Evolutionary conservation across 2,888 invertebrate genomes (phyloP), one percentile per base, ranked within the genome.

Genomic region (Lasioglossum morio): DNA sequence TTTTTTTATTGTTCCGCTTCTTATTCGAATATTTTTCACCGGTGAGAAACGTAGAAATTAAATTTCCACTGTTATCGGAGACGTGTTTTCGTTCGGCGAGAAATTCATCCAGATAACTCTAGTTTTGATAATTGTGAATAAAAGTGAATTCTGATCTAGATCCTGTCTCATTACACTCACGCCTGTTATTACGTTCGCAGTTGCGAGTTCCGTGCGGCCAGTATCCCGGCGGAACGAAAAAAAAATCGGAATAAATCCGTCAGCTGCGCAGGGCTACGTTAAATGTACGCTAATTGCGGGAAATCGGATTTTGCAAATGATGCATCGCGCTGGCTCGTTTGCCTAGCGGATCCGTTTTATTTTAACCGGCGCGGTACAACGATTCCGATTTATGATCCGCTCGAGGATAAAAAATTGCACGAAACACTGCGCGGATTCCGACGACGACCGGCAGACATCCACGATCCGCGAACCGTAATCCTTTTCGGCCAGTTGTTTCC

Each of bases 401-500:
- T 4, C 30, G 37, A 40, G 19, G 60, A 12, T 23, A 23, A 19
- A 14, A 57, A 72, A 79, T 74, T 16, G 46, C 57, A n/a, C 30
- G 53, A 69, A 73, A 79, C 57, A 78, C 48, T 2, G 27, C 46
- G 30, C 72, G 5, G 30, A 27, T 69, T 66, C 34, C 37, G 66
- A 76, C 34, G 19, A 14, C 48, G 76, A 70, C 74, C 2, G 10
- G 8, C 77, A 57, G 78, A 81, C 81, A 66, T 37, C 53, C 53
- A 57, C 57, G 43, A 46, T 76, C 76, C 69, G 70, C 72, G 73
- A n/a, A 63, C 77, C 76, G 66, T 88, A 84, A 89, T 86, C 87
- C 85, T 77, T 76, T 84, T 88, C 81, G 84, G 77, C 66, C 78
- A 78, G 86, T 89, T 85, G 85, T 84, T 90, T 83, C 83, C 82